These are phyloP conservation scores for Xenopus tropicalis DNA, from an alignment of 2,113 vertebrate genomes.

Conservation along the genomic window UCB_Xtro_10.0 CM004450.2:63016001-63016500, in stretches of 20 bases:
- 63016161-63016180: background rate
- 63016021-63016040: conserved; percentile 64
- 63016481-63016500: too few species aligned
- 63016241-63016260: background rate
- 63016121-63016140: background rate
- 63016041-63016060: conserved; percentile 63
- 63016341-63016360: conserved; percentile 7
- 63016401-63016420: too few species aligned
- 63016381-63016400: background rate
- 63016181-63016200: background rate
- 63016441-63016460: too few species aligned
- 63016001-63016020: conserved; percentile 79
- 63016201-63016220: background rate
- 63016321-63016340: background rate
- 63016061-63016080: conserved; percentile 48
- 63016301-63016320: background rate
- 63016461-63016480: too few species aligned
- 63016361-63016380: background rate
- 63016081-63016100: conserved; percentile 36
- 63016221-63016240: background rate
- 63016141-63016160: background rate
- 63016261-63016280: conserved; percentile 7
- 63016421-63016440: too few species aligned
- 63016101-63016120: background rate
- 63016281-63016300: conserved; percentile 9